Evolutionary conservation across 2,113 vertebrate genomes (phyloP).

Genomic region (Epinephelus fuscoguttatus): DNA sequence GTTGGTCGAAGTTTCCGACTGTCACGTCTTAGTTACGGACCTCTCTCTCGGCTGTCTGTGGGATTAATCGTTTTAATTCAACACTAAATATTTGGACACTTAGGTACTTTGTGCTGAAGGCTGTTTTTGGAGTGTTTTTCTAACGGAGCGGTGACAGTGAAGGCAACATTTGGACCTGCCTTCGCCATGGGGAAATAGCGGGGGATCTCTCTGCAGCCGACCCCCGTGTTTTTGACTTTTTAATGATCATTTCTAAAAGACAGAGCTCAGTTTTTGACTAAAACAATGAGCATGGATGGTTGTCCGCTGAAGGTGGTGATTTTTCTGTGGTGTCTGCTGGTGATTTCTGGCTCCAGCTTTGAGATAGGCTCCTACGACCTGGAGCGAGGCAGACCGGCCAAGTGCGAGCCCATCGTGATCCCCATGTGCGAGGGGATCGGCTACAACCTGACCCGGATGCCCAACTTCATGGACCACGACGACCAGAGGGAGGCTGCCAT

Average conservation of each 20-base stretch:
- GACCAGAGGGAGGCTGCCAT: slow-evolving; percentile 94
- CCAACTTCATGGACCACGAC: slow-evolving; percentile 96
- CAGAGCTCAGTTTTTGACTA: slow-evolving; percentile 14
- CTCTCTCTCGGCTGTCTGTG: not conserved
- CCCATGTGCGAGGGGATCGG: slow-evolving; percentile 98
- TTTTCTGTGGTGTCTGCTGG: slow-evolving; percentile 86
- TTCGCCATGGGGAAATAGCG: slow-evolving; percentile 70
- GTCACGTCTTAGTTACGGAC: slow-evolving; percentile 58
- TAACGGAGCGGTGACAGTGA: slow-evolving; percentile 28
- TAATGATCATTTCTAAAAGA: slow-evolving; percentile 32
- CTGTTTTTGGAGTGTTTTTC: slow-evolving; percentile 1
- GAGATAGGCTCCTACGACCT: slow-evolving; percentile 92
- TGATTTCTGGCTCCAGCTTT: slow-evolving; percentile 84
- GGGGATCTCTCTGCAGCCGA: slow-evolving; percentile 29
- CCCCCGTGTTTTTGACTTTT: slow-evolving; percentile 27
- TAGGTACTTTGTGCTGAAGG: not conserved
- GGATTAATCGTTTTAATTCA: slow-evolving; percentile 46
- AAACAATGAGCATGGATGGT: slow-evolving; percentile 76
- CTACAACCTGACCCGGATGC: slow-evolving; percentile 98
- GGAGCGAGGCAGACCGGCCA: slow-evolving; percentile 90
- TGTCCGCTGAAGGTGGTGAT: slow-evolving; percentile 75
- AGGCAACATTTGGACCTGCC: slow-evolving; percentile 39
- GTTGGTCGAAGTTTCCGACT: slow-evolving; percentile 64
- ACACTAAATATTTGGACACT: not conserved
- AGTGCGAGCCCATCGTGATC: slow-evolving; percentile 94